A percentile compares a stretch with the other conserved stretches of the same genome.
These are phyloP conservation scores for Xerus inauris DNA, from an alignment of 2,113 vertebrate genomes.

Conservation along the genomic window DNA sequence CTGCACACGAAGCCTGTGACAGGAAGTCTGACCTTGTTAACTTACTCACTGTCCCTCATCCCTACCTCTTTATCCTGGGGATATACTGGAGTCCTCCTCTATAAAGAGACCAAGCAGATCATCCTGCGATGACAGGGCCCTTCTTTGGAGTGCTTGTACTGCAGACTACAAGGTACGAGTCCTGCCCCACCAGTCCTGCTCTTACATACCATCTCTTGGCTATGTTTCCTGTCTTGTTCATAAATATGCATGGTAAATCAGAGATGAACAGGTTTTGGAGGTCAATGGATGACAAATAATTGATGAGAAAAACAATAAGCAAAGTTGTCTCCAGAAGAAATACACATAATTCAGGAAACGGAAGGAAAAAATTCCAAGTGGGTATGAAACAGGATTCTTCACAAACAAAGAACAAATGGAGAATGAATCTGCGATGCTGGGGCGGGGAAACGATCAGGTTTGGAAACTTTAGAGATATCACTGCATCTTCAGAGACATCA, in stretches of 20 bases:
- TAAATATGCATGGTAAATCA: neutral
- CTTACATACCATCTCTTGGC: neutral
- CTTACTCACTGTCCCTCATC: neutral
- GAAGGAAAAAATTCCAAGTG: neutral
- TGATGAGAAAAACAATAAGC: neutral
- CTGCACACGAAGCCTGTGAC: neutral
- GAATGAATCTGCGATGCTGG: neutral
- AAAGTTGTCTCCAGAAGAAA: neutral
- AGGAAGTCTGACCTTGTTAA: neutral
- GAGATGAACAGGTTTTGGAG: neutral
- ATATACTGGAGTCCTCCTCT: neutral
- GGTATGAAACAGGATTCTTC: neutral
- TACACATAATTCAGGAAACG: neutral
- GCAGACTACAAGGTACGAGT: neutral
- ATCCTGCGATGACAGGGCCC: no score
- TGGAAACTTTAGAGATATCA: neutral
- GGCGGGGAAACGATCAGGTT: neutral
- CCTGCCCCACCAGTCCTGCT: neutral
- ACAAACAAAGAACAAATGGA: neutral
- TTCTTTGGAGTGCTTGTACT: no score
- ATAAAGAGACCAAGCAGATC: neutral
- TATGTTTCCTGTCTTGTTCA: neutral
- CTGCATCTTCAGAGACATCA: neutral
- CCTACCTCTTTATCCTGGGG: neutral
- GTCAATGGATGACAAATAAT: neutral